Evolutionary conservation across 2,797 vertebrate genomes (phyloP).

Genomic region (Steatocranus sp.): DNA sequence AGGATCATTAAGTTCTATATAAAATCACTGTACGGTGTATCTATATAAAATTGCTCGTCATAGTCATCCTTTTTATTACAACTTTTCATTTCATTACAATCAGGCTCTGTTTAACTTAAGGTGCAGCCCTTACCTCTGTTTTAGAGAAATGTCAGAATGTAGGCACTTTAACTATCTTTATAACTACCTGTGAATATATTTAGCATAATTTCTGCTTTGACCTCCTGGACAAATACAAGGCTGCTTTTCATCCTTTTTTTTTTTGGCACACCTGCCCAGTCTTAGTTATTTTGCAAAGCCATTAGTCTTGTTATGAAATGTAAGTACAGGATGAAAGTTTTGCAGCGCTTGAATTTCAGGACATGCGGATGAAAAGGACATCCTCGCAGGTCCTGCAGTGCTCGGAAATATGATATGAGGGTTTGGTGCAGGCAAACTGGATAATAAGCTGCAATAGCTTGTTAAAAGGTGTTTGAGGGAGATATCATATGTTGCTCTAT

Average conservation of each 20-base stretch:
- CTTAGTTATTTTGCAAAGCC: neutral
- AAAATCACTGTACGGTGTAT: constrained; percentile 50
- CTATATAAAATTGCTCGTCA: constrained; percentile 63
- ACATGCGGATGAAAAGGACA: constrained; percentile 35
- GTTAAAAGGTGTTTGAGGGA: constrained; percentile 67
- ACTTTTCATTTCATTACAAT: constrained; percentile 63
- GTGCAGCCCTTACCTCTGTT: constrained; percentile 61
- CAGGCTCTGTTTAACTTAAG: constrained; percentile 54
- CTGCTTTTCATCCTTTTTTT: neutral
- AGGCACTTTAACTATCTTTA: constrained; percentile 52
- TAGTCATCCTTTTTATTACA: constrained; percentile 64
- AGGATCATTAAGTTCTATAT: constrained; percentile 78
- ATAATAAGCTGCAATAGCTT: constrained; percentile 60
- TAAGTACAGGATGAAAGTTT: neutral
- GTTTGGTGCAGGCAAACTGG: constrained; percentile 31
- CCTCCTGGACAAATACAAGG: constrained; percentile 7
- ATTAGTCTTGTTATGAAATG: constrained; percentile 12
- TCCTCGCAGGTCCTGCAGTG: constrained; percentile 19
- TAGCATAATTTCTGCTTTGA: constrained; percentile 51
- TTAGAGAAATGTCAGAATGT: constrained; percentile 63
- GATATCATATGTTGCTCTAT: constrained; percentile 71
- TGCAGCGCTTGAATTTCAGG: constrained; percentile 21
- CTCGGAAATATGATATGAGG: constrained; percentile 19
- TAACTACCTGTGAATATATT: constrained; percentile 55
- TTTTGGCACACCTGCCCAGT: constrained; percentile 5